Evolutionary conservation across 2,888 invertebrate genomes (phyloP).

Genomic region (Acleris literana): DNA sequence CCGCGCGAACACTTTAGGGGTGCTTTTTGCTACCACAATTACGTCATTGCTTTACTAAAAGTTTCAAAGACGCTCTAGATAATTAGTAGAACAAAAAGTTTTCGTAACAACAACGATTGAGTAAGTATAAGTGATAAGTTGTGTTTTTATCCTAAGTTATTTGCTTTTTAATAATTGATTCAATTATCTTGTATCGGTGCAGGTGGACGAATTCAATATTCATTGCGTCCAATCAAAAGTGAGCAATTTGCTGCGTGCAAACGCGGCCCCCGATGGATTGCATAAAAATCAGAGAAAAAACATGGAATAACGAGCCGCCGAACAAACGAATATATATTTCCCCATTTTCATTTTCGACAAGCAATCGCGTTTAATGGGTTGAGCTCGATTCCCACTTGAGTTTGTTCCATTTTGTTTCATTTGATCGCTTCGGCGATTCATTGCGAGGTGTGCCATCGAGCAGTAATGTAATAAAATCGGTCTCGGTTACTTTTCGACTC

Average conservation of each 20-base stretch:
- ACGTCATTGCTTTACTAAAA: too few species aligned
- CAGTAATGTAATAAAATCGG: constrained; percentile 43
- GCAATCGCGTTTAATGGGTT: constrained; percentile 79
- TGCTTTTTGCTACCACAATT: too few species aligned
- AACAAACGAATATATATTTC: constrained; percentile 76
- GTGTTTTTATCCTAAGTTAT: too few species aligned
- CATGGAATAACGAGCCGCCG: constrained; percentile 59
- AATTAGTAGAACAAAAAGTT: too few species aligned
- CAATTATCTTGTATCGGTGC: constrained; percentile 41
- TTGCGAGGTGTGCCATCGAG: constrained; percentile 54
- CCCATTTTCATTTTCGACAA: constrained; percentile 80
- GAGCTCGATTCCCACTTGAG: constrained; percentile 77
- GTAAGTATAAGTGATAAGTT: too few species aligned
- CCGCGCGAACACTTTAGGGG: neutral
- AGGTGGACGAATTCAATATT: constrained; percentile 42
- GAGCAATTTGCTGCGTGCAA: constrained; percentile 74
- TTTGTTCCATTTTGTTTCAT: constrained; percentile 76
- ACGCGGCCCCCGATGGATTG: constrained; percentile 70
- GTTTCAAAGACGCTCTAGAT: too few species aligned
- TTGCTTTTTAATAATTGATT: neutral
- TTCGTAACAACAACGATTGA: too few species aligned
- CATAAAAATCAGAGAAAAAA: constrained; percentile 74
- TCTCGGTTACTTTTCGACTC: too few species aligned
- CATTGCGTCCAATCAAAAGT: constrained; percentile 63
- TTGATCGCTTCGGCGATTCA: constrained; percentile 68